phyloP scores from a whole-genome alignment of 2,797 vertebrate genomes.

The Scleropages formosus region DNA sequence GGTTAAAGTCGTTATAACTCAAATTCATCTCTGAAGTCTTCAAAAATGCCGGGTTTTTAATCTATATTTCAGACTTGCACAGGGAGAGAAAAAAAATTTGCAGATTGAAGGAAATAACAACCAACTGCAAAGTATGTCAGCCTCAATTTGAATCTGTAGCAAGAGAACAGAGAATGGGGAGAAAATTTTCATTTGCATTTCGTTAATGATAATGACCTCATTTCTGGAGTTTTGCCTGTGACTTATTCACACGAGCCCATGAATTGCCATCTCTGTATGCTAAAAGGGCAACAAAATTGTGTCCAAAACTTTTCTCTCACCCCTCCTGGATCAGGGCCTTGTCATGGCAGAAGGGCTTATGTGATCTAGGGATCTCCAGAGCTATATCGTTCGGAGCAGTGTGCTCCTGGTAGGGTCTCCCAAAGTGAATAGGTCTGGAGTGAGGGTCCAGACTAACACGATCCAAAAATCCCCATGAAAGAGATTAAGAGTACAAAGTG shows the following conservation, averaged over 20 bases:
- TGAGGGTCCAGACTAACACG: too few species aligned
- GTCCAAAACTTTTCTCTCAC: neutral
- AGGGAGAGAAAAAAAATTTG: neutral
- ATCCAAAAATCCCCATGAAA: too few species aligned
- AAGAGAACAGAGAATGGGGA: neutral
- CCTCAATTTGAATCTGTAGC: neutral
- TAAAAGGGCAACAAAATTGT: neutral
- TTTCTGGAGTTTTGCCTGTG: neutral
- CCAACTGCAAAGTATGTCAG: neutral
- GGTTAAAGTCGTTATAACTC: neutral
- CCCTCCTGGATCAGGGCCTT: too few species aligned
- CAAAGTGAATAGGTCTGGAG: too few species aligned
- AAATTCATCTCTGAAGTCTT: neutral
- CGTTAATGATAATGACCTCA: neutral
- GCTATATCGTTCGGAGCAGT: too few species aligned
- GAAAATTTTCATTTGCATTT: conserved; percentile 6
- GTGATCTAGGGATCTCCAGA: too few species aligned
- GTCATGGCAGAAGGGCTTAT: too few species aligned
- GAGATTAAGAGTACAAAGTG: too few species aligned
- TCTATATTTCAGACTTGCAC: neutral
- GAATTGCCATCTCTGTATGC: neutral
- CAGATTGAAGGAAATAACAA: neutral
- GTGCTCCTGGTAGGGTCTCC: too few species aligned
- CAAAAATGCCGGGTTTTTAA: neutral
- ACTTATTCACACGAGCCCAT: neutral